These are phyloP conservation scores for Hippocampus zosterae DNA, from an alignment of 2,113 vertebrate species.

Conservation along the genomic window DNA sequence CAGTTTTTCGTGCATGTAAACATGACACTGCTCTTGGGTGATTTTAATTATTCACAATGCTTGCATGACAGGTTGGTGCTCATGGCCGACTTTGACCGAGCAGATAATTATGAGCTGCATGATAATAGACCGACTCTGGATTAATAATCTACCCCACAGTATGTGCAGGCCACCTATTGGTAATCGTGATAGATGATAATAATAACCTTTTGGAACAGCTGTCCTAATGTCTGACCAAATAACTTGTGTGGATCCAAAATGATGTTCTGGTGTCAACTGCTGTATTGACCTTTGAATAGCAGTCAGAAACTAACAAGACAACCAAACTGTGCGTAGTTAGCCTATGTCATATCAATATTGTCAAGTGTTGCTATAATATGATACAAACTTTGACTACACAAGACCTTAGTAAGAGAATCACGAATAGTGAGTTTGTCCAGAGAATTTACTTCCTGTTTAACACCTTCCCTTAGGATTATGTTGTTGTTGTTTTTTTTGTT, in stretches of 20 bases:
- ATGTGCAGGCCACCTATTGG: slow-evolving; percentile 51
- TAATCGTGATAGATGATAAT: slow-evolving; percentile 46
- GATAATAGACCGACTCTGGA: slow-evolving; percentile 40
- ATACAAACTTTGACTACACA: slow-evolving; percentile 41
- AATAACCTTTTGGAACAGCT: slow-evolving; percentile 40
- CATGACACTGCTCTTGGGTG: slow-evolving; percentile 34
- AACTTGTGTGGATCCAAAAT: slow-evolving; percentile 46
- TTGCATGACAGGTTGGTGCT: slow-evolving; percentile 50
- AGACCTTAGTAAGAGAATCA: slow-evolving; percentile 40
- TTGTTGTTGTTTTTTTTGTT: slow-evolving; percentile 34
- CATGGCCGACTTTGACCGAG: slow-evolving; percentile 23
- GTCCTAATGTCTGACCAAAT: slow-evolving; percentile 52
- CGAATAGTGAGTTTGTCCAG: slow-evolving; percentile 62
- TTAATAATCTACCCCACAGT: slow-evolving; percentile 23
- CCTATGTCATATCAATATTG: slow-evolving; percentile 59
- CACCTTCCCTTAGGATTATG: slow-evolving; percentile 35
- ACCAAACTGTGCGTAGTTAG: slow-evolving; percentile 42
- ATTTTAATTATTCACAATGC: slow-evolving; percentile 28
- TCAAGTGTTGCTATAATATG: slow-evolving; percentile 58
- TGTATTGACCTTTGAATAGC: slow-evolving; percentile 39
- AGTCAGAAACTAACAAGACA: slow-evolving; percentile 45
- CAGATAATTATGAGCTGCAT: slow-evolving; percentile 49
- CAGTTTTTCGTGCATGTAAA: slow-evolving; percentile 48
- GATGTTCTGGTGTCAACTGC: slow-evolving; percentile 41
- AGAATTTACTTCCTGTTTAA: slow-evolving; percentile 47